These are phyloP conservation scores for Drosophila pseudoananassae DNA, from an alignment of 1,140 invertebrate species.

Conservation along the genomic window DNA sequence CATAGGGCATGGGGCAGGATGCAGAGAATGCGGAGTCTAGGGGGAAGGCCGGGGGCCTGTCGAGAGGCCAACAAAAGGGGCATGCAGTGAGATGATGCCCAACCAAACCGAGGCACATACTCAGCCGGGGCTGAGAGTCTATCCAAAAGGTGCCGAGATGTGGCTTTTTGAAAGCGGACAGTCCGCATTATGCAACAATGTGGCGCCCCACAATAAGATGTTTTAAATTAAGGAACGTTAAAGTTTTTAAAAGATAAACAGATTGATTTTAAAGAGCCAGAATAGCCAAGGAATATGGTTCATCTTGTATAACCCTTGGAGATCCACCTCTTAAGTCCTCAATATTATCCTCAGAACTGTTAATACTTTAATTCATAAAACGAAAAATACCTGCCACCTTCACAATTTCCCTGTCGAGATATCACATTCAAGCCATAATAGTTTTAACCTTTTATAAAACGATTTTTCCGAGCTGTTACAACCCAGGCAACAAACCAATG, in stretches of 20 bases:
- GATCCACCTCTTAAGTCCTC: too few relatives aligned
- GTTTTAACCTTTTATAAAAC: constrained; percentile 50
- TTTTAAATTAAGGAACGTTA: constrained; percentile 34
- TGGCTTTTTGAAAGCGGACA: constrained; percentile 58
- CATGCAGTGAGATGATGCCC: constrained; percentile 21
- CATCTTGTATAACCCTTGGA: too few relatives aligned
- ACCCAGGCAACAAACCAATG: constrained; percentile 41
- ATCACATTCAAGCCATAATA: constrained; percentile 17
- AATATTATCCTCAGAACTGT: not conserved
- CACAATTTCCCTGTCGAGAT: not conserved
- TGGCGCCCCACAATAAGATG: constrained; percentile 13
- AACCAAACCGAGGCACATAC: constrained; percentile 23
- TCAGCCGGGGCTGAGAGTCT: constrained; percentile 24
- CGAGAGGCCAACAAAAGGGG: constrained; percentile 64
- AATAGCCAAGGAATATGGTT: too few relatives aligned
- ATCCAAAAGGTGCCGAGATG: constrained; percentile 64
- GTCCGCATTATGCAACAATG: constrained; percentile 51
- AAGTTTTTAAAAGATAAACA: constrained; percentile 2
- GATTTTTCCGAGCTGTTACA: constrained; percentile 44
- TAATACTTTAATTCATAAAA: constrained; percentile 29
- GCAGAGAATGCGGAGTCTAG: not conserved
- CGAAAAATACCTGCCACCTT: constrained; percentile 5
- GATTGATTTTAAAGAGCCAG: too few relatives aligned
- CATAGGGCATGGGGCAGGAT: constrained; percentile 1
- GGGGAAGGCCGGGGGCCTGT: constrained; percentile 1